Base-by-base conservation (phyloP, 2,888 invertebrate species). In the Pseudococcus longispinus region DNA sequence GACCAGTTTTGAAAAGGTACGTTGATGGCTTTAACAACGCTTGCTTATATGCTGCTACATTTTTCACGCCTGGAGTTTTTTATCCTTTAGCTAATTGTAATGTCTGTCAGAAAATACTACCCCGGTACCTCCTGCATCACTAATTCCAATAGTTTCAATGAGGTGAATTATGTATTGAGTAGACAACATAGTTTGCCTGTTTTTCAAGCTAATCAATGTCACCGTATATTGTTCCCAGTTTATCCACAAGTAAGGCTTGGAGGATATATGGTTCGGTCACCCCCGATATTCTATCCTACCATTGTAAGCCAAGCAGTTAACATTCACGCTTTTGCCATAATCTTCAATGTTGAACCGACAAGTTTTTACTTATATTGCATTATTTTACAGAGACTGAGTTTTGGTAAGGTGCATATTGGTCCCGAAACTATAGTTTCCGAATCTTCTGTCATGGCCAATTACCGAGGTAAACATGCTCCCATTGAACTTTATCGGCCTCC, bases 401-500 rank as follows among this genome's bases (percentile, higher is more conserved):
- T 9, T 0, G 42, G 77, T 42, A 42, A 42, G 11, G 8, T 15
- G 70, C 9, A 23, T 1, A 23, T 23, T 20, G n/a, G 15, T 6
- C 1, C n/a, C 4, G n/a, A 3, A 51, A 5, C 51, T 51, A 3
- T 3, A 13, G 2, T 0, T 9, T 4, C 20, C 6, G 70, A 70
- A 15, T 37, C n/a, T 77, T 2, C 20, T 2, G 42, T 9, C 11
- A 80, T 80, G 77, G 77, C 77, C 20, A 80, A 42, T 74, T 18
- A 70, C 1, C n/a, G 77, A 80, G 29, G 20, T 82, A 89, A 89
- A 88, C 89, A 89, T 80, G 89, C 96, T 15, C 94, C 96, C 32
- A 93, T 97, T 92, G 96, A 96, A 92, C 95, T 97, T 89, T 97
- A 97, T 91, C 93, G 96, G 90, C 97, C 97, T 88, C 96, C 97